Percentiles rank a stretch among this genome's conserved stretches.
These are phyloP conservation scores for Chymomyza amoena DNA, from an alignment of 2,888 invertebrate genomes.

Conservation along the genomic window DNA sequence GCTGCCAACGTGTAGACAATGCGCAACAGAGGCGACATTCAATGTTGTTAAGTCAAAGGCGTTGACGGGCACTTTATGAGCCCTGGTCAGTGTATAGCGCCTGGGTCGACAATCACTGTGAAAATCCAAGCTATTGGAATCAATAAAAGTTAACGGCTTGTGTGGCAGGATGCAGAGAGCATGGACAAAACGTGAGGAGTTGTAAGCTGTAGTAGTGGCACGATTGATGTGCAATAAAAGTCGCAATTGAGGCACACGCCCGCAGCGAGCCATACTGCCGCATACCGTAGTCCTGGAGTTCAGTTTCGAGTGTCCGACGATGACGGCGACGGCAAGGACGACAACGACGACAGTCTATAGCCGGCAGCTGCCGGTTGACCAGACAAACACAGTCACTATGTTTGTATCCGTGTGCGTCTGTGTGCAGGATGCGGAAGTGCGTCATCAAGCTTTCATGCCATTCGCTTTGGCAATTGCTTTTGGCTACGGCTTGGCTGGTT, in stretches of 20 bases:
- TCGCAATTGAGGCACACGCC: constrained; percentile 72
- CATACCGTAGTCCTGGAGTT: background rate
- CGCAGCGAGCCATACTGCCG: constrained; percentile 43
- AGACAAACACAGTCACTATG: constrained; percentile 11
- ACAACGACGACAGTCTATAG: constrained; percentile 4
- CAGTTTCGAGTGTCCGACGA: background rate
- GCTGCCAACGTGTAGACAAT: constrained; percentile 53
- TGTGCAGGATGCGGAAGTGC: constrained; percentile 55
- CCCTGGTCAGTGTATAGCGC: constrained; percentile 31
- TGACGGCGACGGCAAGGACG: background rate
- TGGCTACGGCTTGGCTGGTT: constrained; percentile 30
- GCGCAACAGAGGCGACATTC: constrained; percentile 40
- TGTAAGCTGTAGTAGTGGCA: constrained; percentile 22
- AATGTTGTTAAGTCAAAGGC: constrained; percentile 67
- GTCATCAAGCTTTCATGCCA: constrained; percentile 72
- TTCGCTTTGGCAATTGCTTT: constrained; percentile 25
- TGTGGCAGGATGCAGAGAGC: constrained; percentile 38
- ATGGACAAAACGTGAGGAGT: background rate
- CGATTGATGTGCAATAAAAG: constrained; percentile 74
- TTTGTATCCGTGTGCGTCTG: background rate
- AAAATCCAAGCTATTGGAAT: constrained; percentile 75
- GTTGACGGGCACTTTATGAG: constrained; percentile 73
- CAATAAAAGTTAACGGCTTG: constrained; percentile 76
- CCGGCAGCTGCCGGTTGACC: constrained; percentile 36
- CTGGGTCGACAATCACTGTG: constrained; percentile 62